Conservation (phyloP, 2,888 invertebrate species). For the Harpalus rufipes region DNA sequence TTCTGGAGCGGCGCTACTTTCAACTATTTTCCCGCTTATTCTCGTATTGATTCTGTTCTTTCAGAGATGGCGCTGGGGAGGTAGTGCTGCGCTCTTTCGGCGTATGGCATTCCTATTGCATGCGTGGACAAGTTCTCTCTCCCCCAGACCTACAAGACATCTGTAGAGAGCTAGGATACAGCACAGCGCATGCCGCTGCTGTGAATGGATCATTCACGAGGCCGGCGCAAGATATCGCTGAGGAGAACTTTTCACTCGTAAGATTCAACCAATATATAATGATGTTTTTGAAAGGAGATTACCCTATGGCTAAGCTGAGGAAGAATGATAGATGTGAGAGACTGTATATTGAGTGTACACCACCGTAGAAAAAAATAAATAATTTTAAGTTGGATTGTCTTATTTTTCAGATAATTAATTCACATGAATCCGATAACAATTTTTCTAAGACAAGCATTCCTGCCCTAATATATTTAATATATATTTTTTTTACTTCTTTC, state of each 20-base stretch:
- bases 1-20: too few relatives aligned
- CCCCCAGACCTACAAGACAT: conserved; percentile 80
- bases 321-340: conserved; percentile 76
- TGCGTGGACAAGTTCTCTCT: conserved; percentile 78
- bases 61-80: conserved; percentile 82
- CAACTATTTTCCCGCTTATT: neutral
- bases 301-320: conserved; percentile 75
- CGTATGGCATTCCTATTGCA: conserved; percentile 87
- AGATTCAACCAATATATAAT: conserved; percentile 69
- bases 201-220: conserved; percentile 32
- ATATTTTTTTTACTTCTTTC: too few relatives aligned
- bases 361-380: conserved; percentile 8
- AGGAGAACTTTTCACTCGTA: conserved; percentile 73
- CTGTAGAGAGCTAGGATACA: conserved; percentile 82
- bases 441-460: too few relatives aligned
- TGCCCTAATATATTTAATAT: too few relatives aligned
- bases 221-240: conserved; percentile 37
- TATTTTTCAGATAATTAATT: too few relatives aligned
- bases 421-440: too few relatives aligned
- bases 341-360: conserved; percentile 78
- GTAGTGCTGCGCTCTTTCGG: conserved; percentile 84
- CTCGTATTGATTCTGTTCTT: conserved; percentile 67
- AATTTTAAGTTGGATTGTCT: neutral
- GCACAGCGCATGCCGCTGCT: conserved; percentile 78
- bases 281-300: conserved; percentile 70